phyloP scores from a whole-genome alignment of 2,888 invertebrate genomes.

The Tinea semifulvella region DNA sequence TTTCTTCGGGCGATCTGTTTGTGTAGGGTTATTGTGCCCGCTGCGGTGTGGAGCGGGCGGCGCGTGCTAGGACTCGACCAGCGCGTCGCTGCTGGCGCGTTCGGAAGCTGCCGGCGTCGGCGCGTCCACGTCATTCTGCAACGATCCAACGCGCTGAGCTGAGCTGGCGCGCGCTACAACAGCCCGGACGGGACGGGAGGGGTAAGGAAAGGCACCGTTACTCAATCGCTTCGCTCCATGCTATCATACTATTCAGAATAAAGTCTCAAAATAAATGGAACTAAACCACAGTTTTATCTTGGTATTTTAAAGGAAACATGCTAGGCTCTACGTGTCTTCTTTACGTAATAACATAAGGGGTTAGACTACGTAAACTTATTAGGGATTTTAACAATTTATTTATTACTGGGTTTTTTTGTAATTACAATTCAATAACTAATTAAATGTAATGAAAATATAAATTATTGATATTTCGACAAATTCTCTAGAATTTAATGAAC shows the following conservation, averaged over 20 bases:
- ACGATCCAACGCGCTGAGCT: conserved; percentile 60
- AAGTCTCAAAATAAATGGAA: too few relatives aligned
- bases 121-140: conserved; percentile 65
- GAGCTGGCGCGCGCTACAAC: conserved; percentile 48
- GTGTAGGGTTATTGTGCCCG: conserved; percentile 24
- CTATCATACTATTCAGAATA: conserved; percentile 25
- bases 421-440: too few relatives aligned
- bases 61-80: conserved; percentile 13
- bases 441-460: too few relatives aligned
- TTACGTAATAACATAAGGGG: too few relatives aligned
- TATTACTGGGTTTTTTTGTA: too few relatives aligned
- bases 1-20: conserved; percentile 14
- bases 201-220: conserved; percentile 39
- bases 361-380: too few relatives aligned
- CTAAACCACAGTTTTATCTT: too few relatives aligned
- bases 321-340: too few relatives aligned
- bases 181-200: conserved; percentile 20
- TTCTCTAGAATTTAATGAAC: too few relatives aligned
- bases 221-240: conserved; percentile 39
- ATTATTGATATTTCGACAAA: too few relatives aligned
- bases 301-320: too few relatives aligned
- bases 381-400: too few relatives aligned
- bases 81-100: conserved; percentile 25
- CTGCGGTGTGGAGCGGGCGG: conserved; percentile 15
- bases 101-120: conserved; percentile 53